Base-by-base conservation (phyloP, 2,888 invertebrate genomes). In the Drosophila seclusa region DNA sequence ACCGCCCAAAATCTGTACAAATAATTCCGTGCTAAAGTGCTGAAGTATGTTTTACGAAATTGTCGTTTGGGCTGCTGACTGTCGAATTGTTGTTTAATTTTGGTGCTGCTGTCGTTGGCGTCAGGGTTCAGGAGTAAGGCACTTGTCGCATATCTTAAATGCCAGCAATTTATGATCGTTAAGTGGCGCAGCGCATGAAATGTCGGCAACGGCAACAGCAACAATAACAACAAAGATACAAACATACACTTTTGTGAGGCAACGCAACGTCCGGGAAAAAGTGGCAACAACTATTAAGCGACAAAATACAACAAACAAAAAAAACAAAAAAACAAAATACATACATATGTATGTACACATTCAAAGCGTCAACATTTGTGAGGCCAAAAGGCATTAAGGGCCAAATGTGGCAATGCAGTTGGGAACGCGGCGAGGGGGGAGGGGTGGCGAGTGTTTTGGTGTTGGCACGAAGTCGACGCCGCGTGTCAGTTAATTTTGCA, bases 401-500 rank as follows among this genome's bases (percentile, higher is more conserved):
- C 21, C 34, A 29, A 55, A 36, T 53, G 52, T 34, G 36, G 42
- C 53, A 49, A 64, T 57, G 52, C 50, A 60, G 53, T 27, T 53
- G 10, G 49, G 21, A 21, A 13, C 13, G 36, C 4, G 10, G 34
- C 11, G 13, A 13, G 18, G 24, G 21, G 24, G 10, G 18, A 0
- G 11, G 21, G 18, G 11, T 11, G 2, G 29, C 27, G 40, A 45
- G 32, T 53, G 32, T 48, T 61, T 55, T 48, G 59, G 69, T 59
- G 64, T 57, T 58, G 74, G 64, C 68, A 68, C 57, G 59, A 76
- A 82, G 79, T 82, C 70, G 66, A 71, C 73, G 80, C 83, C 76
- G 83, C 76, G 73, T 79, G 80, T 79, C 83, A 69, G 80, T 81
- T 82, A 76, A 81, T 79, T 82, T 73, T 79, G 79, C 83, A 76